Conservation (phyloP, 1,140 invertebrate species). For the Portunus trituberculatus region DNA sequence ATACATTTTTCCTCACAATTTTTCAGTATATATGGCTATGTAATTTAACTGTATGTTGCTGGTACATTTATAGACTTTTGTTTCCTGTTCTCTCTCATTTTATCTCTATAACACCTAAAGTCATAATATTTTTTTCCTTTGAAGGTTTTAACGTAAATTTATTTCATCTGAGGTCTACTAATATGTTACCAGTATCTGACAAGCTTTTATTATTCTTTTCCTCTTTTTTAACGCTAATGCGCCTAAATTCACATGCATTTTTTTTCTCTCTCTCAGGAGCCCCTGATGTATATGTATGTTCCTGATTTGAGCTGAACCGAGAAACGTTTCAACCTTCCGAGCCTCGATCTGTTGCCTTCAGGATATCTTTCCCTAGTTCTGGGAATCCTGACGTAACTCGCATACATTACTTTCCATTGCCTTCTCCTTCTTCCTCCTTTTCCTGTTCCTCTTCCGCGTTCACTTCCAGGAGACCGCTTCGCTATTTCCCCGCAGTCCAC, state of each 20-base stretch:
- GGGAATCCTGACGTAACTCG: neutral
- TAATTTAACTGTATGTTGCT: conserved; percentile 13
- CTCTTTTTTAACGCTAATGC: too few species aligned
- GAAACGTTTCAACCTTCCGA: neutral
- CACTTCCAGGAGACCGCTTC: neutral
- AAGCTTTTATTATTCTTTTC: too few species aligned
- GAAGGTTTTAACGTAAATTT: too few species aligned
- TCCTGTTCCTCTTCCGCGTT: neutral
- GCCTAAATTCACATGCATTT: too few species aligned
- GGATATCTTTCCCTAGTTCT: neutral
- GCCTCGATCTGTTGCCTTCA: neutral
- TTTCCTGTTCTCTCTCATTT: too few species aligned
- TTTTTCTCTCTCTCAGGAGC: neutral
- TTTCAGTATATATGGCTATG: conserved; percentile 47
- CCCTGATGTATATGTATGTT: neutral
- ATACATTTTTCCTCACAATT: neutral
- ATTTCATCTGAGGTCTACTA: too few species aligned
- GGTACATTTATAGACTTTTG: too few species aligned
- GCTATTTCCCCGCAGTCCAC: neutral
- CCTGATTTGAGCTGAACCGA: neutral
- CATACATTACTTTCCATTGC: neutral
- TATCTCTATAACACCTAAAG: too few species aligned
- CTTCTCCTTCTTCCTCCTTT: neutral
- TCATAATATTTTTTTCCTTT: too few species aligned
- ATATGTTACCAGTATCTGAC: too few species aligned